phyloP scores from a whole-genome alignment of 2,113 vertebrate genomes.

The Thamnaconus septentrionalis region DNA sequence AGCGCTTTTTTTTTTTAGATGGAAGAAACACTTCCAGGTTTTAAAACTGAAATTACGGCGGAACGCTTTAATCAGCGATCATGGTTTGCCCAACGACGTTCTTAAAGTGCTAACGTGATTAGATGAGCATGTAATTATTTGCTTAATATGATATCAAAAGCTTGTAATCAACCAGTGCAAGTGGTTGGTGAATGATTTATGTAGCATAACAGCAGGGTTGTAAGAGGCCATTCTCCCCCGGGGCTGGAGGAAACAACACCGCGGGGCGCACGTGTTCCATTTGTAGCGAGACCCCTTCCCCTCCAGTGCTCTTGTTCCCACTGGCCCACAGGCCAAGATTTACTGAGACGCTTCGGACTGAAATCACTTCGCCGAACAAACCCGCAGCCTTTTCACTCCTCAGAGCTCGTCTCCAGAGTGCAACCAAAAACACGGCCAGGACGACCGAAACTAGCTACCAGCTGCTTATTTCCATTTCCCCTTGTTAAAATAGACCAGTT shows the following conservation, averaged over 20 bases:
- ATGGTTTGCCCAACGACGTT: constrained; percentile 5
- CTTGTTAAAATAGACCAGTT: neutral
- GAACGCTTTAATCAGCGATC: neutral
- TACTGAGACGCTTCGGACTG: constrained; percentile 18
- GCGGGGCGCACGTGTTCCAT: neutral
- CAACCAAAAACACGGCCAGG: neutral
- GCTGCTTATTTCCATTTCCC: neutral
- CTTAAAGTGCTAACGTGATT: constrained; percentile 17
- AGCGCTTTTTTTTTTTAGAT: neutral
- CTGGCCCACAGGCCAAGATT: constrained; percentile 34
- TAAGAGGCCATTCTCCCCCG: constrained; percentile 25
- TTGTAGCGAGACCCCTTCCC: neutral
- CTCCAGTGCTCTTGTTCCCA: constrained; percentile 13
- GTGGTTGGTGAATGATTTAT: constrained; percentile 17
- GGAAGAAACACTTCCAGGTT: neutral
- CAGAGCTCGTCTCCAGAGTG: neutral
- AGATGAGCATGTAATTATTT: constrained; percentile 19
- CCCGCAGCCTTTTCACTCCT: constrained; percentile 17
- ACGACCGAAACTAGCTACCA: neutral
- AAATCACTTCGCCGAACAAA: constrained; percentile 7
- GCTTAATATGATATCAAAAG: constrained; percentile 16
- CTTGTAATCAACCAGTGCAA: constrained; percentile 20
- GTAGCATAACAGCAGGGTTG: constrained; percentile 2
- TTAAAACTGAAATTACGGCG: neutral
- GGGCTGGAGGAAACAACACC: constrained; percentile 14